Evolutionary conservation across 1,140 invertebrate genomes (phyloP).

Genomic region (Proctacanthus coquilletti): DNA sequence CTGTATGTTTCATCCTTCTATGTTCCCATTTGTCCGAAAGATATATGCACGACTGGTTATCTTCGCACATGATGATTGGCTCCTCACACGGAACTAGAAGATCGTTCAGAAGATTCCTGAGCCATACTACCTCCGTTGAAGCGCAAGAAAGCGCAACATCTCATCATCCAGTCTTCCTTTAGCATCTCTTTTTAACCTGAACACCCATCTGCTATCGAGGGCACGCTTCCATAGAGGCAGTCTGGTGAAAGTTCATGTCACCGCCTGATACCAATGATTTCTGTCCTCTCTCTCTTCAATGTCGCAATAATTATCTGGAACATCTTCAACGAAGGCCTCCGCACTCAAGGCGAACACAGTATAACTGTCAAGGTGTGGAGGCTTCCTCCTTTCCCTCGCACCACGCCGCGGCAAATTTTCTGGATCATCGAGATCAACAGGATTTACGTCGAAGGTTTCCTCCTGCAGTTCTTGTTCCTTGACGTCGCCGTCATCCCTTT

Average conservation of each 20-base stretch:
- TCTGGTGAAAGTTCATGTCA: not conserved
- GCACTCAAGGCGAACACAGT: not conserved
- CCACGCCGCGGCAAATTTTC: not conserved
- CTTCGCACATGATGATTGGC: not conserved
- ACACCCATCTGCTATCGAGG: not conserved
- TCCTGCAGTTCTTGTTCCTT: not conserved
- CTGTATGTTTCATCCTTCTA: not conserved
- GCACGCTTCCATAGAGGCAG: not conserved
- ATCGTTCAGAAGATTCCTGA: too few relatives aligned
- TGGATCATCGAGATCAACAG: too few relatives aligned
- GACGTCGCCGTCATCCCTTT: constrained; percentile 1
- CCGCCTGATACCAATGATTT: not conserved
- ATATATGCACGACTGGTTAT: not conserved
- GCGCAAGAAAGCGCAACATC: not conserved
- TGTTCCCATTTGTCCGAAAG: not conserved
- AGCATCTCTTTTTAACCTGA: constrained; percentile 5
- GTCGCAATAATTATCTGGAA: not conserved
- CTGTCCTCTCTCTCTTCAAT: not conserved
- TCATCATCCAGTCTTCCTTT: too few relatives aligned
- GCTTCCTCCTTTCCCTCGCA: not conserved
- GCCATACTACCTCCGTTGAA: too few relatives aligned
- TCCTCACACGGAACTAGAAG: too few relatives aligned
- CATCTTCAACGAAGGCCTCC: not conserved
- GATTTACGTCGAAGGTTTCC: too few relatives aligned
- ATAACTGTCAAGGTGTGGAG: not conserved